Evolutionary conservation across 37 sponge, comb jelly and placozoan species (phyloP).

Genomic region (Dysidea cf. avara): DNA sequence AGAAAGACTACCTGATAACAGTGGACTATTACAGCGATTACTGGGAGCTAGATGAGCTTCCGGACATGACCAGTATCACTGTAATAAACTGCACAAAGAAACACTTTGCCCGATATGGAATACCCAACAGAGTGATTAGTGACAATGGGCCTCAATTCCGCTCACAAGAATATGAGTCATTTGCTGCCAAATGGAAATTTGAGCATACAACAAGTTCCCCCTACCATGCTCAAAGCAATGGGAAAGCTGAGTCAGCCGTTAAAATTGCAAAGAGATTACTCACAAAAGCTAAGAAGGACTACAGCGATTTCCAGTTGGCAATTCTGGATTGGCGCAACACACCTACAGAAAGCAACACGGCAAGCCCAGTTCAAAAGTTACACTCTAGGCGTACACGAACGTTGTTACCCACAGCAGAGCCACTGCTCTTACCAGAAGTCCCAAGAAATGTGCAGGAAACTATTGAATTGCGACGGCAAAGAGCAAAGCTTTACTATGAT

Average conservation of each 20-base stretch:
- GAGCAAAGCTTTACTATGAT: too few species aligned
- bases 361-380: too few species aligned
- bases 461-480: too few species aligned
- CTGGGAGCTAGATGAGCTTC: conserved; percentile 2
- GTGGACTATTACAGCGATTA: conserved; percentile 13
- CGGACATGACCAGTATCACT: conserved; percentile 2
- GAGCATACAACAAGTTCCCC: conserved; percentile 34
- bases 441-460: too few species aligned
- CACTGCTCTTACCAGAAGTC: too few species aligned
- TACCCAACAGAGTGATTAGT: conserved; percentile 23
- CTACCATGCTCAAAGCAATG: conserved; percentile 34
- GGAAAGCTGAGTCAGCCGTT: conserved; percentile 36
- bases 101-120: conserved; percentile 40
- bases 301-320: too few species aligned
- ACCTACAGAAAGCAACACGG: too few species aligned
- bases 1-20: conserved; percentile 1
- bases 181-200: conserved; percentile 30
- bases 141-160: conserved; percentile 46
- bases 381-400: too few species aligned
- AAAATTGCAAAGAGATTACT: conserved; percentile 11
- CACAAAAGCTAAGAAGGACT: too few species aligned
- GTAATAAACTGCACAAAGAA: conserved; percentile 21
- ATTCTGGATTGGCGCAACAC: too few species aligned
- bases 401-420: too few species aligned
- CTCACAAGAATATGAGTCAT: conserved; percentile 8